Conservation (phyloP, 2,888 invertebrate genomes). For the Morpho deidamia region DNA sequence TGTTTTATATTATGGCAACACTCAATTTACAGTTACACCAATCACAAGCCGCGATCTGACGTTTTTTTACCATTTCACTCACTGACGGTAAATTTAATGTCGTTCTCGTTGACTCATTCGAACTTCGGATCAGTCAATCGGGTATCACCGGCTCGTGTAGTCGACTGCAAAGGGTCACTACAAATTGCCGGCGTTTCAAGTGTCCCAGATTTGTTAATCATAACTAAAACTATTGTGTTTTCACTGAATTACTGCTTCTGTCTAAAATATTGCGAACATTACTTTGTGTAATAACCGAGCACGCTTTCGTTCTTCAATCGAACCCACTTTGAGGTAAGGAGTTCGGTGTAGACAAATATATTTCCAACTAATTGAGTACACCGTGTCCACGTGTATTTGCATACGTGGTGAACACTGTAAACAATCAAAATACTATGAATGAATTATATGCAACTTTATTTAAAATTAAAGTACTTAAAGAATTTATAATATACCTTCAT, state of each 20-base stretch:
- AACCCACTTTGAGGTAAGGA: slow-evolving; percentile 61
- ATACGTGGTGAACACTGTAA: slow-evolving; percentile 27
- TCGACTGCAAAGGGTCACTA: slow-evolving; percentile 62
- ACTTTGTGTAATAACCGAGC: slow-evolving; percentile 42
- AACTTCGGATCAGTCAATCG: slow-evolving; percentile 48
- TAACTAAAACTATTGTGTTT: slow-evolving; percentile 36
- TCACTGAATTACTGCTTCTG: slow-evolving; percentile 30
- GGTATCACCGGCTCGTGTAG: slow-evolving; percentile 55
- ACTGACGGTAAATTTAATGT: neutral
- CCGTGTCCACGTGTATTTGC: slow-evolving; percentile 42
- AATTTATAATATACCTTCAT: neutral
- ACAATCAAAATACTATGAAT: neutral
- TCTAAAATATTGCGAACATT: slow-evolving; percentile 56
- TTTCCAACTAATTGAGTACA: slow-evolving; percentile 26
- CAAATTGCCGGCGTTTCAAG: slow-evolving; percentile 57
- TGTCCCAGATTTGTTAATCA: slow-evolving; percentile 35
- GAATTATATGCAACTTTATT: neutral
- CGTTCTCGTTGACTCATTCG: slow-evolving; percentile 7
- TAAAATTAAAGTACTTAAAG: neutral
- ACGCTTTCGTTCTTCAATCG: slow-evolving; percentile 48
- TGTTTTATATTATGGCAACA: slow-evolving; percentile 10
- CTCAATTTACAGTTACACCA: neutral
- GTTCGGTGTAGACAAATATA: slow-evolving; percentile 37
- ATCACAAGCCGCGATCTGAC: slow-evolving; percentile 4
- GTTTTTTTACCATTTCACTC: neutral